Conservation (phyloP, 1,140 invertebrate genomes). For the Pachypeltis micranthus region DNA sequence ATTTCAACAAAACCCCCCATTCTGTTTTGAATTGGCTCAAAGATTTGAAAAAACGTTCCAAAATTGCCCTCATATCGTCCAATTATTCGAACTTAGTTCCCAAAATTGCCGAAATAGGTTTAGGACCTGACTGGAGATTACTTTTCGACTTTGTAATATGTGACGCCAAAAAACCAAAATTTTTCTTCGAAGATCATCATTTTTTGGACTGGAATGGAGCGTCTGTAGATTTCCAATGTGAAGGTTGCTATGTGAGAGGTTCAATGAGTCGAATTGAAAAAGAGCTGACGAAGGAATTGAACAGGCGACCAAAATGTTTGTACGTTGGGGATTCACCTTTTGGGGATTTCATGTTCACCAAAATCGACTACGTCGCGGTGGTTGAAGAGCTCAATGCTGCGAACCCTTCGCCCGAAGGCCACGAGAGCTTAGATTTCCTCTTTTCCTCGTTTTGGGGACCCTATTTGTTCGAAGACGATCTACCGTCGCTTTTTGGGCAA, state of each 20-base stretch:
- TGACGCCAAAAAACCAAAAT: constrained; percentile 62
- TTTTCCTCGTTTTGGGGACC: constrained; percentile 56
- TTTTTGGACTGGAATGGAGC: constrained; percentile 42
- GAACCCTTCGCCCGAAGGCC: constrained; percentile 35
- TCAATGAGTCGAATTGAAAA: not conserved
- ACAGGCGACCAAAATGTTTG: constrained; percentile 46
- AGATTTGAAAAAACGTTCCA: constrained; percentile 39
- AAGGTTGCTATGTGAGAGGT: not conserved
- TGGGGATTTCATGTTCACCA: constrained; percentile 43
- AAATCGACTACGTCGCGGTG: constrained; percentile 56
- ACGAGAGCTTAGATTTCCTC: constrained; percentile 42
- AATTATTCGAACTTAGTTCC: constrained; percentile 58
- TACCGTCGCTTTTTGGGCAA: constrained; percentile 47
- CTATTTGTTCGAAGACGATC: constrained; percentile 41
- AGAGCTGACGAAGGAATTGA: constrained; percentile 20
- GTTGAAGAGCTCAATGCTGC: constrained; percentile 60
- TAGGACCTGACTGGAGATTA: constrained; percentile 56
- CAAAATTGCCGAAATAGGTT: constrained; percentile 46
- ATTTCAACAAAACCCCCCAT: constrained; percentile 42
- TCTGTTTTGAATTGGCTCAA: constrained; percentile 51
- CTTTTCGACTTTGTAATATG: constrained; percentile 60
- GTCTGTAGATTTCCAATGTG: constrained; percentile 25
- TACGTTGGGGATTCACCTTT: constrained; percentile 72
- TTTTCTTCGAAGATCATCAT: constrained; percentile 49
- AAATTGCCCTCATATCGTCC: constrained; percentile 58